Base-by-base conservation (phyloP, 2,888 invertebrate genomes). In the Fragum sueziense region DNA sequence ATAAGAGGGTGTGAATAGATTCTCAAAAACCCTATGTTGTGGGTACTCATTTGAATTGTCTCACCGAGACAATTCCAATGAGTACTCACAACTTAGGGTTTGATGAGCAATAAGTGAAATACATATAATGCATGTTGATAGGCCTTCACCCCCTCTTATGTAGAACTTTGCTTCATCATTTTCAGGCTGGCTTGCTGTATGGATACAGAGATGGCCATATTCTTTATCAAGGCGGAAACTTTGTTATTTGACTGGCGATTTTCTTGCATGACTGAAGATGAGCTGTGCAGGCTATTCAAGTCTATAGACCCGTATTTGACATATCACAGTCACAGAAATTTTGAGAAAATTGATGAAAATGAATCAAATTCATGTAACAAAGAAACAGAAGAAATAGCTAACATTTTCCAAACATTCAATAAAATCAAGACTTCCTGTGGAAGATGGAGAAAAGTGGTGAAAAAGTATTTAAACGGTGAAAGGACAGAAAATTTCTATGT, bases 401-500 rank as follows among this genome's bases (percentile, higher is more conserved):
- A 72, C 14, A 75, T 79, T 14, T 4, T 79, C 1, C 51, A 79
- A 14, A 72, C 74, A n/a, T 77, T 86, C 67, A 22, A 31, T 3
- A 34, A 47, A 0, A 76, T 87, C 17, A 82, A 79, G 33, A 57
- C 31, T 2, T 17, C 70, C 17, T 25, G 34, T 29, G 51, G 37
- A 31, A 79, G 73, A n/a, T 88, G 88, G 89, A 82, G 79, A 57
- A 74, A 72, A 7, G 79, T 88, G 7, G 84, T 87, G 0, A 73
- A 70, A 1, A 68, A 74, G 37, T 89, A 89, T 80, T 52, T 86
- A n/a, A 68, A 78, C n/a, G 87, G 86, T 27, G 67, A 70, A n/a
- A 41, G 68, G 3, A n/a, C 25, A 17, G 54, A 62, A 1, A 91
- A 79, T 86, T 91, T 95, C 74, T 84, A 92, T 90, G 93, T 95